phyloP scores from a whole-genome alignment of 2,888 invertebrate species.

The Neuroscelio doddi region DNA sequence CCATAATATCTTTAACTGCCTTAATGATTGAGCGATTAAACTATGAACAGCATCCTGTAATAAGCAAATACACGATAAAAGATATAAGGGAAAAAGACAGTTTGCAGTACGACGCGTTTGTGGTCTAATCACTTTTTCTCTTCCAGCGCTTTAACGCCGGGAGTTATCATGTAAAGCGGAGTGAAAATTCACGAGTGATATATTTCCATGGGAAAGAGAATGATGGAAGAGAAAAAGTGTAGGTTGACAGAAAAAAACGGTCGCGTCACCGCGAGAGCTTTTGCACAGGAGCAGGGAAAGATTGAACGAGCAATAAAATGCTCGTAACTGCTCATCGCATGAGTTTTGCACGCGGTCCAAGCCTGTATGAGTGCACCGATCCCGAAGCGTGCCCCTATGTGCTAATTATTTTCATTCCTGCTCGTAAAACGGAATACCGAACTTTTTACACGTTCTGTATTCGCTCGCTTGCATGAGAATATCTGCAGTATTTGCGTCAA shows the following conservation, averaged over 20 bases:
- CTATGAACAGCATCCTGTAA: too few relatives aligned
- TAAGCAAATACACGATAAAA: too few relatives aligned
- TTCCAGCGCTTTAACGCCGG: conserved; percentile 31
- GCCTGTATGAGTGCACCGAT: conserved; percentile 28
- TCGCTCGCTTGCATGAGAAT: conserved; percentile 9
- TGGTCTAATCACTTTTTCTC: conserved; percentile 32
- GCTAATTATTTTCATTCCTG: conserved; percentile 53
- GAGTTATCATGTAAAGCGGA: conserved; percentile 36
- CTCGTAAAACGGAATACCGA: conserved; percentile 46
- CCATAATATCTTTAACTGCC: too few relatives aligned
- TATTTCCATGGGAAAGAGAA: conserved; percentile 19
- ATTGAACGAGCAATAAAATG: conserved; percentile 57
- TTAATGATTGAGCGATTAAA: too few relatives aligned
- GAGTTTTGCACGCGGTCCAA: conserved; percentile 30
- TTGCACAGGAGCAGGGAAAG: conserved; percentile 40
- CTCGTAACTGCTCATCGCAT: conserved; percentile 39
- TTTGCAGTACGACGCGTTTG: background rate
- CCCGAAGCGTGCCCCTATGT: conserved; percentile 36
- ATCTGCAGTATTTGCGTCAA: conserved; percentile 21
- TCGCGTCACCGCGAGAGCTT: conserved; percentile 46
- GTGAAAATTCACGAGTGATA: conserved; percentile 34
- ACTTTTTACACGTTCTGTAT: conserved; percentile 34
- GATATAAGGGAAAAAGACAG: background rate
- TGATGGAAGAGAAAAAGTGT: conserved; percentile 30
- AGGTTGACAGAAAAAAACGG: conserved; percentile 40